Base-by-base conservation (phyloP, 2,888 invertebrate genomes). In the Alloplasta piceator region DNA sequence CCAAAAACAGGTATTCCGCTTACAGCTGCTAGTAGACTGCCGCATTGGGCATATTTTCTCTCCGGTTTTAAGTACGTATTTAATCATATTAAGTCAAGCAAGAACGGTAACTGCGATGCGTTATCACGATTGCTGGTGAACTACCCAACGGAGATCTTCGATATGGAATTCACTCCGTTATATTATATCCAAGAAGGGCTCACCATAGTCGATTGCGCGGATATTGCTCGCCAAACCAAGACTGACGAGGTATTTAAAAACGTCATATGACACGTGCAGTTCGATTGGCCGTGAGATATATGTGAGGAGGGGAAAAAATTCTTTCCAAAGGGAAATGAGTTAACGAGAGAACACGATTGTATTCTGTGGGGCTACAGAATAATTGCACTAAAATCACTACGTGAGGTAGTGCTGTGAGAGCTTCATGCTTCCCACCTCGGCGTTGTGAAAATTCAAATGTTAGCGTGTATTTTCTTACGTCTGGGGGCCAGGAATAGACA, bases 401-500 rank as follows among this genome's bases (percentile, higher is more conserved):
- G 82, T 14, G 7, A 14, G 6, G 50, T 74, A 16, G 63, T 88
- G 48, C 9, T 56, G 6, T 39, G 84, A 14, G 86, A 88, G 74
- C 80, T 88, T 12, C 86, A 87, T 64, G 61, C 68, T 0, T 86
- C 85, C 1, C 85, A 86, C 73, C 56, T 85, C 36, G 87, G 87
- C 0, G 84, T 87, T 9, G 83, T 84, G 3, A 86, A 85, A 50
- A 89, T 87, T 84, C 87, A 89, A 68, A 58, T 79, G 6, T 48
- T 87, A 6, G 86, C 88, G 10, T 70, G 87, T n/a, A n/a, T n/a
- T n/a, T 14, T 82, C 83, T 3, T 86, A 86, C 63, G 83, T 86
- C 10, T 87, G 84, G 79, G 89, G 87, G 87, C 84, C 82, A 36
- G 76, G 82, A 26, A 80, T 87, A 5, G 87, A 89, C 70, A 82